Conservation (phyloP, 1,140 invertebrate genomes). For the Drosophila willistoni region DNA sequence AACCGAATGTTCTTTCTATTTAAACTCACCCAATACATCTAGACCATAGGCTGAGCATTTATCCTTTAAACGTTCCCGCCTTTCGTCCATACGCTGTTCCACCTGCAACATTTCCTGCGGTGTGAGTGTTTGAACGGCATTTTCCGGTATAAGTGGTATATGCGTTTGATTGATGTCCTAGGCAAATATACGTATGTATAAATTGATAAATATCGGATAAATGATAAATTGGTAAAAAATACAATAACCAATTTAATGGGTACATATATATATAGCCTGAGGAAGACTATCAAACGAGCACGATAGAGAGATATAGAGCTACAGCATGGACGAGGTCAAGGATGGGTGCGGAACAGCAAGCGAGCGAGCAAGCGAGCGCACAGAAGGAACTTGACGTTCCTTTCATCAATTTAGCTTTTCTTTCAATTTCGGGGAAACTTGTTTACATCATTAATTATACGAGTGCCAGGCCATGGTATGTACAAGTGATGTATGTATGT, state of each 20-base stretch:
- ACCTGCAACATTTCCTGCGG: constrained; percentile 83
- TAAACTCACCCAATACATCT: constrained; percentile 82
- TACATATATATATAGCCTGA: neutral
- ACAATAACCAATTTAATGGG: constrained; percentile 15
- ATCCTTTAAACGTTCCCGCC: constrained; percentile 84
- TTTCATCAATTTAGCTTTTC: constrained; percentile 41
- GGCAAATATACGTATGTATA: constrained; percentile 21
- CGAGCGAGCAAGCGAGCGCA: constrained; percentile 3
- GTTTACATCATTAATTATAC: constrained; percentile 62
- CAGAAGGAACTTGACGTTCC: constrained; percentile 40
- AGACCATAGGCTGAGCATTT: constrained; percentile 84
- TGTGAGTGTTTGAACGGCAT: constrained; percentile 74
- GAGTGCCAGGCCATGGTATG: constrained; percentile 38
- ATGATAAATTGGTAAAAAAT: constrained; percentile 17
- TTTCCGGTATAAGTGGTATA: constrained; percentile 75
- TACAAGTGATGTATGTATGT: constrained; percentile 37
- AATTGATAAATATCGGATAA: no score
- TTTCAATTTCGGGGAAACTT: constrained; percentile 42
- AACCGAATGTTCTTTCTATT: neutral
- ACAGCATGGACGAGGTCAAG: neutral
- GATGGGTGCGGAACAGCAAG: neutral
- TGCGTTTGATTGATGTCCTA: constrained; percentile 82
- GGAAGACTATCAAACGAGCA: neutral
- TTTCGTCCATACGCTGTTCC: constrained; percentile 83
- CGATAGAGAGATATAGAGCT: constrained; percentile 10